A percentile compares a stretch with the other conserved stretches of the same genome.
phyloP scores from a whole-genome alignment of 2,888 invertebrate genomes.

The Hemistola chrysoprasaria region DNA sequence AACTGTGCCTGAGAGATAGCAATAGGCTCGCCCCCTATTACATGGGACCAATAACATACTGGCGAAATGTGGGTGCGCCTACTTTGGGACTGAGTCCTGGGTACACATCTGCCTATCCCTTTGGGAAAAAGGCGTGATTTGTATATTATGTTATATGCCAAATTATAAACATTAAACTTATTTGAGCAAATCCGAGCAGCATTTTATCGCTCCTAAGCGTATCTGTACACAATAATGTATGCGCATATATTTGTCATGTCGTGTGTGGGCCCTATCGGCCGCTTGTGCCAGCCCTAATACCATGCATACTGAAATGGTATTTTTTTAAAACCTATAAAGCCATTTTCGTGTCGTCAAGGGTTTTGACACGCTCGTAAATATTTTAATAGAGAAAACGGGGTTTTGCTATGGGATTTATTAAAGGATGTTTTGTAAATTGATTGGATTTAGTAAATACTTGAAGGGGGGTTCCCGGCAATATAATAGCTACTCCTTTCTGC shows the following conservation, averaged over 20 bases:
- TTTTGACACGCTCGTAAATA: conserved; percentile 23
- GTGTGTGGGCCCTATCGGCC: conserved; percentile 36
- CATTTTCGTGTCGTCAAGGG: conserved; percentile 14
- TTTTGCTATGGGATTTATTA: conserved; percentile 2
- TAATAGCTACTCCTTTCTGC: no score
- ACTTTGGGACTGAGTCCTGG: no score
- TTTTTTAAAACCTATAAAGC: conserved; percentile 33
- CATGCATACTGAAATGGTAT: conserved; percentile 29
- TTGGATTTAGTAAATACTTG: no score
- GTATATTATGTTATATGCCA: no score
- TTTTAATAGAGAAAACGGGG: conserved; percentile 10
- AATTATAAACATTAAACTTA: no score
- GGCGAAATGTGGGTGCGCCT: no score
- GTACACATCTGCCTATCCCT: no score
- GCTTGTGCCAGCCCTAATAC: conserved; percentile 37
- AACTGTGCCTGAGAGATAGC: no score
- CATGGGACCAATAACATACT: no score
- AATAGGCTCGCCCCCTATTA: no score
- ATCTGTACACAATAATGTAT: conserved; percentile 58
- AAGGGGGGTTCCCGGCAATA: no score
- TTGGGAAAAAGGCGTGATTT: no score
- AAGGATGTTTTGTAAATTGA: not conserved
- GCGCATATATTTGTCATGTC: conserved; percentile 65
- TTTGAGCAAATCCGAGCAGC: conserved; percentile 26
- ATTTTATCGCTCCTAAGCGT: conserved; percentile 43